phyloP scores from a whole-genome alignment of 2,888 invertebrate species.

The Unio pictorum region DNA sequence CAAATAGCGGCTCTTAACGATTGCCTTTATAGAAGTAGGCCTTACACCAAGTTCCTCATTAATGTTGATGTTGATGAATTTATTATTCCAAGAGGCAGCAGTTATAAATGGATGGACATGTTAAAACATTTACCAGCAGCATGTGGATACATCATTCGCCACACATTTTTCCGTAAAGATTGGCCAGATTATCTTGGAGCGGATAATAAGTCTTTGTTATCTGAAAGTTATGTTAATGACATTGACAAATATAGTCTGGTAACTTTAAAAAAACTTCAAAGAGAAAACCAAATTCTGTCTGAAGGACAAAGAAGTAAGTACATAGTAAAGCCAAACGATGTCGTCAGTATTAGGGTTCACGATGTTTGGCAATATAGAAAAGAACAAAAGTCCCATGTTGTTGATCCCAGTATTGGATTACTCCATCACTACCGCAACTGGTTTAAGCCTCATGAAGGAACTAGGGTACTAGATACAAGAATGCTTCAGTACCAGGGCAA shows the following conservation, averaged over 20 bases:
- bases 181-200: conserved; percentile 24
- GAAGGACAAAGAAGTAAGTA: conserved; percentile 46
- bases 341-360: conserved; percentile 50
- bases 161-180: conserved; percentile 56
- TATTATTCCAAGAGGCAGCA: conserved; percentile 54
- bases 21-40: conserved; percentile 46
- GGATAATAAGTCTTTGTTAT: conserved; percentile 21
- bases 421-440: conserved; percentile 58
- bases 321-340: conserved; percentile 41
- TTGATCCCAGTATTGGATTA: conserved; percentile 23
- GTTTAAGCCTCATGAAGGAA: conserved; percentile 29
- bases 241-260: conserved; percentile 35
- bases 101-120: conserved; percentile 48
- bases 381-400: conserved; percentile 8
- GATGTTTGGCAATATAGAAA: conserved; percentile 30
- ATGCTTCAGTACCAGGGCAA: too few relatives aligned
- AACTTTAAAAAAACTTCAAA: conserved; percentile 41
- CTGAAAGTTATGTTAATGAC: conserved; percentile 10
- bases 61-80: conserved; percentile 68
- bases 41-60: conserved; percentile 51
- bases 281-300: conserved; percentile 36
- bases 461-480: too few relatives aligned
- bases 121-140: conserved; percentile 6
- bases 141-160: conserved; percentile 33
- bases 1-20: conserved; percentile 48